Evolutionary conservation across 2,797 vertebrate species (phyloP), one percentile per base, ranked within the genome.

Genomic region (Anas capensis): DNA sequence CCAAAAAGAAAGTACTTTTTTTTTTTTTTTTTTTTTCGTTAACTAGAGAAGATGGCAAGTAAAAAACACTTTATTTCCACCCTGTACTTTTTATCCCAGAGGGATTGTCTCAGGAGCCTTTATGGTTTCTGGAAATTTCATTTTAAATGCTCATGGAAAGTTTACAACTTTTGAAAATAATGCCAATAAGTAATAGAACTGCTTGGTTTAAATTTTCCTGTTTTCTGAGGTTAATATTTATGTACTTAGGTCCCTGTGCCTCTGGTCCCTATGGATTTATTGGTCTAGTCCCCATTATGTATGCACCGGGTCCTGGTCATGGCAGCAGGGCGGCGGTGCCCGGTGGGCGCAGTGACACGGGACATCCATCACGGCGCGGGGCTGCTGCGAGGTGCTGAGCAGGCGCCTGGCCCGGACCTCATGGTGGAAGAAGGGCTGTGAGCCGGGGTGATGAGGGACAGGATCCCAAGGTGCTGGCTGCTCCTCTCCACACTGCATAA

Each of bases 271-370:
- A 1, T 40, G 80, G 38, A 58, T 27, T 26, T 48, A 6, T 1
- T 5, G 16, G 40, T 27, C 48, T 14, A 3, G 46, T 38, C 24
- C 40, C 34, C 26, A 4, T n/a, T 9, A 0, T 14, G 27, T 11
- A 10, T 29, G 51, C 2, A 2, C 72, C 31, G 34, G 14, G 60
- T 40, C 31, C 29, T 11, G 4, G 1, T 46, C 26, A 1, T n/a
- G 36, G 44, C 8, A 4, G 31, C 8, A 10, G 71, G 61, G 71
- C 13, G 5, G 24, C 0, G 0, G 2, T 26, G 20, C 46, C 31
- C 0, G 1, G 34, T 21, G 53, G 21, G 8, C 1, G 19, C 1
- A 7, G 8, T 44, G 20, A 24, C 8, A 23, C 1, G 13, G 48
- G 48, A 49, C 48, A 26, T 23, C 46, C 21, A 48, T 48, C 46